Percentiles rank a stretch among this genome's conserved stretches.
Evolutionary conservation across 2,797 vertebrate genomes (phyloP).

Genomic region (Smutsia temminckii): DNA sequence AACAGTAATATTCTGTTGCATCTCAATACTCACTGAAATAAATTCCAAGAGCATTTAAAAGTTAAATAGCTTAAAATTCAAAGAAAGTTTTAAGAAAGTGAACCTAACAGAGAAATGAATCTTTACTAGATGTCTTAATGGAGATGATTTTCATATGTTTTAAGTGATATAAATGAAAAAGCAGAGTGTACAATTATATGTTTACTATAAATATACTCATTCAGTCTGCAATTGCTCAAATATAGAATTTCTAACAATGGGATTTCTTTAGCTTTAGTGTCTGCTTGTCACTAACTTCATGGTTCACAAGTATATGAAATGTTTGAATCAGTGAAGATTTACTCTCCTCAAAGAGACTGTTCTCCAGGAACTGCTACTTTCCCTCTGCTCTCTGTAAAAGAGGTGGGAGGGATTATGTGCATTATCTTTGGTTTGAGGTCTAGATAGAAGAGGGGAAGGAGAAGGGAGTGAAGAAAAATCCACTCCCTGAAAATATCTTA

Average conservation of each 20-base stretch:
- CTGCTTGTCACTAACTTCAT: not conserved
- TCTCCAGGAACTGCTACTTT: not conserved
- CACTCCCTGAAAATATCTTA: not conserved
- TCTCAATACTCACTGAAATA: not conserved
- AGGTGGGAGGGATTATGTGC: not conserved
- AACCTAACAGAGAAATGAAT: not conserved
- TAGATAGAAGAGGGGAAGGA: not conserved
- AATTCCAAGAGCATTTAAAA: not conserved
- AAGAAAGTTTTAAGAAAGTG: not conserved
- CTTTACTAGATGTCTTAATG: not conserved
- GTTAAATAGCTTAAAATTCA: slow-evolving; percentile 14
- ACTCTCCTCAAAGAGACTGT: not conserved
- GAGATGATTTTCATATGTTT: not conserved
- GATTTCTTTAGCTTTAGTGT: not conserved
- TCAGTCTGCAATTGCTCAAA: not conserved
- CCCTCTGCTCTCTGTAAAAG: not conserved
- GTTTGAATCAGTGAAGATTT: not conserved
- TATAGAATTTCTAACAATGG: not conserved
- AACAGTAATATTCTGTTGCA: not conserved
- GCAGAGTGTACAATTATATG: not conserved
- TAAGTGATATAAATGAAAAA: not conserved
- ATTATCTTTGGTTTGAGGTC: not conserved
- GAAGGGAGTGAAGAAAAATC: not conserved
- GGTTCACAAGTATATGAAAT: not conserved
- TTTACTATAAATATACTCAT: not conserved